Base-by-base conservation (phyloP, 1,140 invertebrate species). In the Sitophilus oryzae region DNA sequence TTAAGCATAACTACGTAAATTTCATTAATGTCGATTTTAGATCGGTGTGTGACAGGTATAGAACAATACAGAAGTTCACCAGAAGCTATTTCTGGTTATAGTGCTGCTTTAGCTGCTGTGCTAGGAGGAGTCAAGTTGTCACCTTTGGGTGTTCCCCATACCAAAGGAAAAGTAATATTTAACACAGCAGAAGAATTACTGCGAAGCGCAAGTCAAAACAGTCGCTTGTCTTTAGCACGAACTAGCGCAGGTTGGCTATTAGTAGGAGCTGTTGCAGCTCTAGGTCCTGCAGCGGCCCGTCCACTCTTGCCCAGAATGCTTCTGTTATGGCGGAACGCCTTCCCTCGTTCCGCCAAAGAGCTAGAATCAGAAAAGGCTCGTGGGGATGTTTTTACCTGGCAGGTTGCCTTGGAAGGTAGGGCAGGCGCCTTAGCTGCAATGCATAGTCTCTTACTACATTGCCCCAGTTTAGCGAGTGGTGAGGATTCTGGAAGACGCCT, bases 311-410 rank as follows among this genome's bases (percentile, higher is more conserved):
- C 94, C 0, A 78, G 95, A 59, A 93, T 99, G 88, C 70, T 98
- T 49, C 71, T 97, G 2, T 73, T 99, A 2, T 99, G 97, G 97
- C 84, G 93, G 64, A 97, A 97, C 74, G 95, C 94, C 20, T 99
- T 99, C 73, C 96, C 96, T 0, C 79, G 93, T 36, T 96, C 93
- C 0, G 85, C 84, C 21, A 96, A 96, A 69, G 95, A 99, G 72
- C 77, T 98, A 16, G 96, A 98, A 67, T 93, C 91, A 5, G 96
- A 99, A 74, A 98, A 97, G 69, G 89, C 91, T 0, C 80, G 96
- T 54, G 96, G 96, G 5, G 96, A 99, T 78, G 89, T 93, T 0
- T 98, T 98, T 71, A 99, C 96, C 35, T 99, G 96, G 96, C 94
- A 98, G 79, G 91, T 98, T 15, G 96, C 95, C 1, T 74, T 99